Evolutionary conservation across 2,113 vertebrate genomes (phyloP).

Genomic region (Dromiciops gliroides): DNA sequence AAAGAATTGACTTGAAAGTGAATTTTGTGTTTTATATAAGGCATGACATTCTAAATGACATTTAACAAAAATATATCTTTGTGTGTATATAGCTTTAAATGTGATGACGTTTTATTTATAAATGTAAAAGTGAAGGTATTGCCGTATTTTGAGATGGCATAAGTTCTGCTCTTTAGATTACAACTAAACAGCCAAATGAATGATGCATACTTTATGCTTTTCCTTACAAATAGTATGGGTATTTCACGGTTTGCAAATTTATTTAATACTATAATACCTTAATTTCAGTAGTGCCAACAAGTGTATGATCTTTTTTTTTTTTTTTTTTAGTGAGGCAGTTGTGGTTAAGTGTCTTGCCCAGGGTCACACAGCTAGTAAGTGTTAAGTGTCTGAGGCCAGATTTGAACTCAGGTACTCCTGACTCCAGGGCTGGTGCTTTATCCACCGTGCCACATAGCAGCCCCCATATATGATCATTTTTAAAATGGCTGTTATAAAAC

Average conservation of each 20-base stretch:
- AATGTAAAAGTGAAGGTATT: not conserved
- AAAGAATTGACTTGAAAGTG: not conserved
- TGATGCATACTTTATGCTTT: not conserved
- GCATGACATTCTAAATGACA: not conserved
- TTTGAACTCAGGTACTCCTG: too few species aligned
- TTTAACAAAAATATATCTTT: not conserved
- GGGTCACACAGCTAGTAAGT: too few species aligned
- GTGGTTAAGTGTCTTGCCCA: too few species aligned
- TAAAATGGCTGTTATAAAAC: conserved; percentile 6
- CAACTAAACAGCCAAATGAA: not conserved
- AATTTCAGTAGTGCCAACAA: not conserved
- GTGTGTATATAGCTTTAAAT: not conserved
- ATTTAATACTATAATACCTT: not conserved
- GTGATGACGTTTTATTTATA: not conserved
- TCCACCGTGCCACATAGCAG: too few species aligned
- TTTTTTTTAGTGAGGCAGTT: too few species aligned
- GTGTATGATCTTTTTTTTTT: too few species aligned
- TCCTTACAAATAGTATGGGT: not conserved
- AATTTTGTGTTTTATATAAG: not conserved
- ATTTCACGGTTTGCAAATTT: not conserved
- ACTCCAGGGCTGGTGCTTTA: too few species aligned
- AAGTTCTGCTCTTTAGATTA: not conserved
- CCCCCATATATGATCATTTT: not conserved
- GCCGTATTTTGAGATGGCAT: not conserved
- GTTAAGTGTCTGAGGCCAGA: too few species aligned